A percentile compares a stretch with the other conserved stretches of the same genome.
phyloP scores from a whole-genome alignment of 2,113 vertebrate genomes.

The Tor tambroides region DNA sequence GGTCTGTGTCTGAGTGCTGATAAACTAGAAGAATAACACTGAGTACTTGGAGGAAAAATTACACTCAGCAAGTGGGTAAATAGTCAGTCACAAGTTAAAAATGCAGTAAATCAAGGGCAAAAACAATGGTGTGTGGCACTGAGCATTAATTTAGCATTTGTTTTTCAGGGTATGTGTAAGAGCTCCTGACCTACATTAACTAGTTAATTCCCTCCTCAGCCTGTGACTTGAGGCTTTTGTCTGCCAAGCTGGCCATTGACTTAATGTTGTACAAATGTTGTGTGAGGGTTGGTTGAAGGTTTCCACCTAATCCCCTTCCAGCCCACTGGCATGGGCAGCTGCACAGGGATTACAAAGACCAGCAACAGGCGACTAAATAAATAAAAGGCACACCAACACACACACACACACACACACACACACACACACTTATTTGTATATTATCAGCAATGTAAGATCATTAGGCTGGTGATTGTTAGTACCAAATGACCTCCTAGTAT shows the following conservation, averaged over 20 bases:
- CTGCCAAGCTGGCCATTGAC: constrained; percentile 54
- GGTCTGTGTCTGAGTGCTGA: constrained; percentile 17
- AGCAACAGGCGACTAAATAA: constrained; percentile 57
- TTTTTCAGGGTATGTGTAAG: not conserved
- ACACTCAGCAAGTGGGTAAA: not conserved
- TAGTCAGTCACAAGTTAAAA: not conserved
- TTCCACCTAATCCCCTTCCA: constrained; percentile 61
- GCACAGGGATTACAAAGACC: constrained; percentile 65
- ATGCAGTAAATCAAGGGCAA: not conserved
- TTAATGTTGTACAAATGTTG: constrained; percentile 45
- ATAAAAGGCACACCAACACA: constrained; percentile 57
- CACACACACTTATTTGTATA: too few species aligned
- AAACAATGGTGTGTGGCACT: not conserved
- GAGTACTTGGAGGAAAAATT: not conserved
- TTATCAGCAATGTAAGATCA: too few species aligned
- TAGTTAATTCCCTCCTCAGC: constrained; percentile 50
- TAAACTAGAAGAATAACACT: constrained; percentile 5
- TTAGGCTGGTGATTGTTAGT: not conserved
- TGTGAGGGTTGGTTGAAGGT: constrained; percentile 57
- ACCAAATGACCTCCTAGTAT: constrained; percentile 5
- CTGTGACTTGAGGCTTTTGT: constrained; percentile 51
- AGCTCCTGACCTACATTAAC: constrained; percentile 60
- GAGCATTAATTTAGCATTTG: not conserved
- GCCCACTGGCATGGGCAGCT: constrained; percentile 55
- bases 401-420: not conserved